Evolutionary conservation across 2,888 invertebrate species (phyloP).

Genomic region (Tetramorium bicarinatum): DNA sequence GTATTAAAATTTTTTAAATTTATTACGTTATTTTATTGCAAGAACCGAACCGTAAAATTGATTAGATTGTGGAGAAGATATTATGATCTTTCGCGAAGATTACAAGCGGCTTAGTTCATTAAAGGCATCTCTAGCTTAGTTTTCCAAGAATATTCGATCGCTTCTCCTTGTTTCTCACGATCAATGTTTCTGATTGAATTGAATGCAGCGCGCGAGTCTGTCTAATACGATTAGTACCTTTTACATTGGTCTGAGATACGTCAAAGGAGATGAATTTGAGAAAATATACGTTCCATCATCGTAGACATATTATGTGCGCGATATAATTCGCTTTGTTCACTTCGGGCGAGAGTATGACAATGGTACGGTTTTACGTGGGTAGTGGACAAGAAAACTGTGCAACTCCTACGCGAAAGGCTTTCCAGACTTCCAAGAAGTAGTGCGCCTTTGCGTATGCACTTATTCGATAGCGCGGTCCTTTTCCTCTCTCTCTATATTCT

Average conservation of each 20-base stretch:
- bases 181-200: conserved; percentile 17
- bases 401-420: conserved; percentile 61
- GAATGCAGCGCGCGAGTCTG: background rate
- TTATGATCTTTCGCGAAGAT: background rate
- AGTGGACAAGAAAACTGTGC: conserved; percentile 65
- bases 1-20: background rate
- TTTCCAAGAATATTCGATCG: background rate
- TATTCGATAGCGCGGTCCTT: conserved; percentile 34
- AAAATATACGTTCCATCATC: conserved; percentile 5
- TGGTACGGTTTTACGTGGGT: conserved; percentile 66
- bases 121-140: background rate
- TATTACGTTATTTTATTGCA: background rate
- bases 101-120: background rate
- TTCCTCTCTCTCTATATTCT: background rate
- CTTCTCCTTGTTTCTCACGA: background rate
- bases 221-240: conserved; percentile 10
- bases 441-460: conserved; percentile 52
- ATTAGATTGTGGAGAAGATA: background rate
- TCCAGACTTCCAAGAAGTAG: conserved; percentile 57
- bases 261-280: conserved; percentile 15
- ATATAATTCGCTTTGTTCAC: conserved; percentile 30
- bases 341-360: conserved; percentile 68
- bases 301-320: background rate
- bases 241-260: background rate
- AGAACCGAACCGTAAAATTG: background rate